These are phyloP conservation scores for Boloria selene DNA, from an alignment of 2,888 invertebrate species.

Conservation along the genomic window DNA sequence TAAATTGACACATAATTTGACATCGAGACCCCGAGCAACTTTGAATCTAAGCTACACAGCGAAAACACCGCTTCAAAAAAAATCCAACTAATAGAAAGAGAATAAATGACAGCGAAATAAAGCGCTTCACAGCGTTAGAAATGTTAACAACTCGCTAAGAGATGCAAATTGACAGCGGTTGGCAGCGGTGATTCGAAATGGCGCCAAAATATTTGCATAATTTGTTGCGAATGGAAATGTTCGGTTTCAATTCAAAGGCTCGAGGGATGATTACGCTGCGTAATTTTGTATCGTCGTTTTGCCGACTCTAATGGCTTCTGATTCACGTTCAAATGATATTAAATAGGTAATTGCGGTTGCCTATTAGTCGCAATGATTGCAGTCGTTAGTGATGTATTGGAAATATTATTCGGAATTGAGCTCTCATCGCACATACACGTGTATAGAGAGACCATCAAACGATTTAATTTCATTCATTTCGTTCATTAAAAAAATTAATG, in stretches of 20 bases:
- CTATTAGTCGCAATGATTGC: constrained; percentile 13
- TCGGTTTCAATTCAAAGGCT: constrained; percentile 53
- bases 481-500: constrained; percentile 5
- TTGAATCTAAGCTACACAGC: constrained; percentile 40
- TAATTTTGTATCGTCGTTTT: constrained; percentile 50
- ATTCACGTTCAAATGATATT: constrained; percentile 24
- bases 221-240: constrained; percentile 65
- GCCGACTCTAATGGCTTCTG: constrained; percentile 30
- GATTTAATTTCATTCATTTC: not conserved
- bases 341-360: constrained; percentile 17
- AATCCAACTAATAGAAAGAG: constrained; percentile 23
- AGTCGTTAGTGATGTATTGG: constrained; percentile 21
- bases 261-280: constrained; percentile 58
- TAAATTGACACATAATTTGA: constrained; percentile 72
- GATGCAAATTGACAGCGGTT: constrained; percentile 78
- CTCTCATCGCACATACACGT: constrained; percentile 7
- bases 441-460: constrained; percentile 2
- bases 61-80: constrained; percentile 33
- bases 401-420: constrained; percentile 7
- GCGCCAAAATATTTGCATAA: constrained; percentile 75
- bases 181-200: constrained; percentile 74
- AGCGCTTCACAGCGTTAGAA: constrained; percentile 49
- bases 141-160: constrained; percentile 71
- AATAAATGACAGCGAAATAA: constrained; percentile 27
- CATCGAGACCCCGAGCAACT: constrained; percentile 60